Percentiles rank a stretch among this genome's conserved stretches.
phyloP scores from a whole-genome alignment of 2,113 vertebrate genomes.

The Lycaon pictus region DNA sequence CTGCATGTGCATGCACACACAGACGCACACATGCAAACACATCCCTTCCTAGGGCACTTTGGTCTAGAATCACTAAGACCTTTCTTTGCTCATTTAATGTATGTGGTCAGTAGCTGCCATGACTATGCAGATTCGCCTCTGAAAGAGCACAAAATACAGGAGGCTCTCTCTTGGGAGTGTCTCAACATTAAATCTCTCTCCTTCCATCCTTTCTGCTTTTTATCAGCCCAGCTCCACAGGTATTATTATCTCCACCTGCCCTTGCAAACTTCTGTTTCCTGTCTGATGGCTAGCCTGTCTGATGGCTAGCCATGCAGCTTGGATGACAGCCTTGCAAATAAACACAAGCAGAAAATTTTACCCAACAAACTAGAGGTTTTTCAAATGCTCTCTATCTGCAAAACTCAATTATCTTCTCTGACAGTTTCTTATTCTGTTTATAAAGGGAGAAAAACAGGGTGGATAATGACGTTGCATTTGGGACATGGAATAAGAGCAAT shows the following conservation, averaged over 20 bases:
- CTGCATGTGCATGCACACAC: not conserved
- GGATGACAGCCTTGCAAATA: conserved; percentile 33
- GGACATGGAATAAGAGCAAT: conserved; percentile 35
- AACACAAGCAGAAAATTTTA: conserved; percentile 40
- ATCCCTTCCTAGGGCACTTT: not conserved
- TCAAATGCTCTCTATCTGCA: conserved; percentile 37
- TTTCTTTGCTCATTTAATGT: not conserved
- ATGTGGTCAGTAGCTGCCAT: not conserved
- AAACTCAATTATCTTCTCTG: conserved; percentile 17
- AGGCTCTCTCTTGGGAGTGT: not conserved
- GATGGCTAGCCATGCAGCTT: not conserved
- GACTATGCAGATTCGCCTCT: not conserved
- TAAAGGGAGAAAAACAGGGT: not conserved
- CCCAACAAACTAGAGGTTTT: not conserved
- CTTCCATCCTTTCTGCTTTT: not conserved
- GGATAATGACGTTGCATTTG: not conserved
- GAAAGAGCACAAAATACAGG: not conserved
- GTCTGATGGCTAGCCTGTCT: not conserved
- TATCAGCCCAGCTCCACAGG: not conserved
- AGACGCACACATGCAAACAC: not conserved
- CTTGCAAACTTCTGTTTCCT: conserved; percentile 35
- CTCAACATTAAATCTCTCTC: not conserved
- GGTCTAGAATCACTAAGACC: not conserved
- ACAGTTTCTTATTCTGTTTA: conserved; percentile 1
- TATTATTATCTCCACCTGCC: conserved; percentile 1